Conservation (phyloP, 2,888 invertebrate species). For the Epistrophe eligans region DNA sequence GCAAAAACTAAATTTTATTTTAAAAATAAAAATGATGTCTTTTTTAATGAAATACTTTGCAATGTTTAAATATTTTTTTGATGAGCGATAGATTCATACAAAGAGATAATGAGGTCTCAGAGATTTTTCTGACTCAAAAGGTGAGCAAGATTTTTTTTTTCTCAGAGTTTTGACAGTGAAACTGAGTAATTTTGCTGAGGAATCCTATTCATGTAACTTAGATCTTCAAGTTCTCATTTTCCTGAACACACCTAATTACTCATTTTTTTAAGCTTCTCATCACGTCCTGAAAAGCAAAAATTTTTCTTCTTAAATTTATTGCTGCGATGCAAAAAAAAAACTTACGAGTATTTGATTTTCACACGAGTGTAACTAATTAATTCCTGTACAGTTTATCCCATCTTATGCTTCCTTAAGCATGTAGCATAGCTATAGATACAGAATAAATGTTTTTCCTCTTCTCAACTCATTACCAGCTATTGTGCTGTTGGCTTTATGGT, state of each 20-base stretch:
- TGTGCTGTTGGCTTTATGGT: constrained; percentile 61
- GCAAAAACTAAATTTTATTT: constrained; percentile 8
- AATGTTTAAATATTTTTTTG: constrained; percentile 45
- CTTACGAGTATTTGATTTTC: constrained; percentile 49
- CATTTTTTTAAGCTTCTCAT: constrained; percentile 8
- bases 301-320: constrained; percentile 20
- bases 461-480: constrained; percentile 70
- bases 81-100: constrained; percentile 29
- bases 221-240: no score
- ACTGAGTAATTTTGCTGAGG: no score
- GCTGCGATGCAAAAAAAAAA: constrained; percentile 6
- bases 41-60: constrained; percentile 52
- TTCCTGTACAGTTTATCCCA: constrained; percentile 48
- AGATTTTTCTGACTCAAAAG: no score
- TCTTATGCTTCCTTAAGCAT: constrained; percentile 69
- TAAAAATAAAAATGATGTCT: no score
- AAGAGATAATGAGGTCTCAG: no score
- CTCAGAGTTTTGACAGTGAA: no score
- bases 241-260: no score
- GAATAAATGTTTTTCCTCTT: not conserved
- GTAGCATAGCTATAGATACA: constrained; percentile 41
- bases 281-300: not conserved
- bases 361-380: constrained; percentile 65
- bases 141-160: no score
- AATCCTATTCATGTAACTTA: no score